Evolutionary conservation across 2,888 invertebrate genomes (phyloP).

Genomic region (Philereme transversata): DNA sequence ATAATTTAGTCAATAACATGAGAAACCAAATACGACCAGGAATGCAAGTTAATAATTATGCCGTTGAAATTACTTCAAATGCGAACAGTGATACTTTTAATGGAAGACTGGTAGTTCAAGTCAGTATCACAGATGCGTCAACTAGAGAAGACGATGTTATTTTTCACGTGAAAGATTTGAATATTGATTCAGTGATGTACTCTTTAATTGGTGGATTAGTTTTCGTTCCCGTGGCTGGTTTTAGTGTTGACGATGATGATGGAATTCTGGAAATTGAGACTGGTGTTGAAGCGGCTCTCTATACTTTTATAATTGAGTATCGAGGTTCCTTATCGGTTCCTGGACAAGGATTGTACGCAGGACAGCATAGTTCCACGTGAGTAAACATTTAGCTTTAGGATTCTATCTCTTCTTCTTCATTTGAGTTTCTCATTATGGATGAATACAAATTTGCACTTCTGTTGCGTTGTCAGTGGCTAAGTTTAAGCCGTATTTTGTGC

Average conservation of each 20-base stretch:
- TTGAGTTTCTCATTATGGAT: too few species aligned
- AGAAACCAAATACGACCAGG: slow-evolving; percentile 57
- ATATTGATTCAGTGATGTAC: slow-evolving; percentile 47
- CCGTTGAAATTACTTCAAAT: slow-evolving; percentile 50
- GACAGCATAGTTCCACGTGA: slow-evolving; percentile 50
- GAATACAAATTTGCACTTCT: too few species aligned
- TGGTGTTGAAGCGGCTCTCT: slow-evolving; percentile 41
- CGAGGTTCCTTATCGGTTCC: slow-evolving; percentile 43
- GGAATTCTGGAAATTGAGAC: slow-evolving; percentile 53
- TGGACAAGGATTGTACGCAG: slow-evolving; percentile 52
- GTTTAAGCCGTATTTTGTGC: too few species aligned
- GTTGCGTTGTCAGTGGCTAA: too few species aligned
- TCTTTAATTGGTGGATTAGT: slow-evolving; percentile 44
- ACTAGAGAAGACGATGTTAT: slow-evolving; percentile 50
- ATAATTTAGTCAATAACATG: not conserved
- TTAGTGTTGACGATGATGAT: slow-evolving; percentile 43
- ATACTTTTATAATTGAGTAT: slow-evolving; percentile 54
- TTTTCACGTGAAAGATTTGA: slow-evolving; percentile 50
- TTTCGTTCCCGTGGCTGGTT: slow-evolving; percentile 31
- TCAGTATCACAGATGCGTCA: slow-evolving; percentile 41
- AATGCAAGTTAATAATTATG: slow-evolving; percentile 50
- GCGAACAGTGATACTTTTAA: slow-evolving; percentile 44
- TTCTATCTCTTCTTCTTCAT: too few species aligned
- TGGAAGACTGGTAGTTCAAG: slow-evolving; percentile 48
- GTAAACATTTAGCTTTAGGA: slow-evolving; percentile 30